Evolutionary conservation across 2,113 vertebrate species (phyloP).

Genomic region (Periophthalmus modestus): DNA sequence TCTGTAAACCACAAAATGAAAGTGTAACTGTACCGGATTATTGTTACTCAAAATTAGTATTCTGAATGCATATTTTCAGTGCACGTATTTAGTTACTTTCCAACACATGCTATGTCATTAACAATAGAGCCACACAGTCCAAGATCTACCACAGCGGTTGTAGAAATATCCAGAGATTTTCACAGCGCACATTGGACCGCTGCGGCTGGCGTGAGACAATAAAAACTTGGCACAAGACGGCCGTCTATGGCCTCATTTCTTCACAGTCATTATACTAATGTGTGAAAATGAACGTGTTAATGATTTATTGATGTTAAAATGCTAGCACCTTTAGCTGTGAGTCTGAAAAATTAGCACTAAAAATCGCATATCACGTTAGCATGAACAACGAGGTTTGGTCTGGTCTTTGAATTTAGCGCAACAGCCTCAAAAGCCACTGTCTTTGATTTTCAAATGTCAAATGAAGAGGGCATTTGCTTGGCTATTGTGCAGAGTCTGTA

Average conservation of each 20-base stretch:
- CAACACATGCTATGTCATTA: not conserved
- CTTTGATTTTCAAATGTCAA: not conserved
- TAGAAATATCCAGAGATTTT: not conserved
- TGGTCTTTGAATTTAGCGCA: not conserved
- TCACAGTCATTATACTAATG: constrained; percentile 40
- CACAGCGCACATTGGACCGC: not conserved
- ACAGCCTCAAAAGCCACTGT: not conserved
- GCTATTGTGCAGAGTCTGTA: too few relatives aligned
- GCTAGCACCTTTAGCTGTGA: constrained; percentile 20
- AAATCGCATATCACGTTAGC: constrained; percentile 26
- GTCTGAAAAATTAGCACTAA: constrained; percentile 17
- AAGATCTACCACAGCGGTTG: not conserved
- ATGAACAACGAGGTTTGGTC: not conserved
- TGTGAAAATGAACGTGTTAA: constrained; percentile 43
- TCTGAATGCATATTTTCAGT: too few relatives aligned
- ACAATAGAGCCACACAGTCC: not conserved
- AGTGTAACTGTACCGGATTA: too few relatives aligned
- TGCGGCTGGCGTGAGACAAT: not conserved
- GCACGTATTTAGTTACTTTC: too few relatives aligned
- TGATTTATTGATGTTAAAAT: constrained; percentile 47
- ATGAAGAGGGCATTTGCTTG: too few relatives aligned
- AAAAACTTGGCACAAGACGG: not conserved
- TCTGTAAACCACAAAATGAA: too few relatives aligned
- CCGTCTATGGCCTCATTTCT: constrained; percentile 38
- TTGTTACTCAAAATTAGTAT: too few relatives aligned